phyloP scores from a whole-genome alignment of 2,888 invertebrate genomes.

The Encarsia formosa region DNA sequence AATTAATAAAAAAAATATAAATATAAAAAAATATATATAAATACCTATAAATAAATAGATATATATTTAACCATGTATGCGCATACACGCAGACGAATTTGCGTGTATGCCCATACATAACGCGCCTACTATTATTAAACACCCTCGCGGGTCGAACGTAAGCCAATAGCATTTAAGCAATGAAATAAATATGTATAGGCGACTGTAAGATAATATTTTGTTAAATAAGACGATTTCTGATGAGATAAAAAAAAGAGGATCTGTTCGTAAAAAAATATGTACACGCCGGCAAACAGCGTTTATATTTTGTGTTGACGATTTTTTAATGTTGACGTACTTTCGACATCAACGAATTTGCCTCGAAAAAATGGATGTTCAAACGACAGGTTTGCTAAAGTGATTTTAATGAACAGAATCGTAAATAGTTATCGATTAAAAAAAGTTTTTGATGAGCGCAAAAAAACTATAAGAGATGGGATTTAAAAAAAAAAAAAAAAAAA shows the following conservation, averaged over 20 bases:
- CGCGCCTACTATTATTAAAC: conserved; percentile 9
- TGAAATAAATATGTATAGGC: conserved; percentile 39
- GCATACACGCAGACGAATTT: too few species aligned
- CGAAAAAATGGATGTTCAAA: conserved; percentile 19
- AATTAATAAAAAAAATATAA: conserved; percentile 27
- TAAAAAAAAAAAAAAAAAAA: background rate
- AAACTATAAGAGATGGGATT: conserved; percentile 7
- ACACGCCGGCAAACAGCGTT: conserved; percentile 1
- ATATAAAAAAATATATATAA: conserved; percentile 21
- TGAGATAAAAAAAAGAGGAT: conserved; percentile 42
- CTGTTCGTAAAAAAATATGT: background rate
- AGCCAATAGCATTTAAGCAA: conserved; percentile 49
- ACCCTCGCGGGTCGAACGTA: conserved; percentile 38
- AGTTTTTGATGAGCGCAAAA: background rate
- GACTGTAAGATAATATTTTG: conserved; percentile 50
- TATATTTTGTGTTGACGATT: conserved; percentile 19
- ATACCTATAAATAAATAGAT: conserved; percentile 21
- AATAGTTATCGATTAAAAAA: conserved; percentile 1
- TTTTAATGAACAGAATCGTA: background rate
- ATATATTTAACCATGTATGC: too few species aligned
- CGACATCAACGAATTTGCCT: conserved; percentile 40
- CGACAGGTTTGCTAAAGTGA: conserved; percentile 20
- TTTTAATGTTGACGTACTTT: conserved; percentile 38
- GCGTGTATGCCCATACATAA: background rate
- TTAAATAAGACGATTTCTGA: conserved; percentile 41